These are phyloP conservation scores for Leiothrix lutea DNA, from an alignment of 2,113 vertebrate genomes.

Conservation along the genomic window DNA sequence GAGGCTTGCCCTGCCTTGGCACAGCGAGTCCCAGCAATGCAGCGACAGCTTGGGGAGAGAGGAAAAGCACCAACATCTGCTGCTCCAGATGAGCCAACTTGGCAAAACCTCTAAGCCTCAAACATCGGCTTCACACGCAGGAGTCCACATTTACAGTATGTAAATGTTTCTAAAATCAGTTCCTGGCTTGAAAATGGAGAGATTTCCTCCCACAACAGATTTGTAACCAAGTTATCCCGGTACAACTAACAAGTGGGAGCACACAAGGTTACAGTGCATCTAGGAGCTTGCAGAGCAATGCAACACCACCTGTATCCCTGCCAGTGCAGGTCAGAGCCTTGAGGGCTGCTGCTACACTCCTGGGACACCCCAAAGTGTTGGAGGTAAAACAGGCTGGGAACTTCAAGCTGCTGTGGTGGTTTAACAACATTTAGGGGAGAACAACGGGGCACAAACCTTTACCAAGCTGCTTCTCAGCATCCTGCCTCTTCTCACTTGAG, in stretches of 20 bases:
- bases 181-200: not conserved
- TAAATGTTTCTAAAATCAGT: not conserved
- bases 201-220: not conserved
- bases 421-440: not conserved
- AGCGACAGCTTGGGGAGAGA: not conserved
- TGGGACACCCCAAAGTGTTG: not conserved
- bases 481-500: not conserved
- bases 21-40: not conserved
- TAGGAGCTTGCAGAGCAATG: not conserved
- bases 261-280: not conserved
- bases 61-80: conserved; percentile 38
- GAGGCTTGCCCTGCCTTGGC: not conserved
- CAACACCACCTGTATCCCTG: accelerated
- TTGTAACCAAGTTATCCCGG: not conserved
- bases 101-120: not conserved
- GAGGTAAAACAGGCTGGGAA: not conserved
- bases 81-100: not conserved
- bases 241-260: not conserved
- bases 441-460: not conserved
- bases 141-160: not conserved
- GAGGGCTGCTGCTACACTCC: not conserved
- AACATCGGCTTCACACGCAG: not conserved
- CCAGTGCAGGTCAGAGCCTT: not conserved
- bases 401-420: not conserved
- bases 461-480: not conserved